Percentiles rank a stretch among this genome's conserved stretches.
Conservation (phyloP, 2,888 invertebrate genomes). For the Drosophila basisetae region DNA sequence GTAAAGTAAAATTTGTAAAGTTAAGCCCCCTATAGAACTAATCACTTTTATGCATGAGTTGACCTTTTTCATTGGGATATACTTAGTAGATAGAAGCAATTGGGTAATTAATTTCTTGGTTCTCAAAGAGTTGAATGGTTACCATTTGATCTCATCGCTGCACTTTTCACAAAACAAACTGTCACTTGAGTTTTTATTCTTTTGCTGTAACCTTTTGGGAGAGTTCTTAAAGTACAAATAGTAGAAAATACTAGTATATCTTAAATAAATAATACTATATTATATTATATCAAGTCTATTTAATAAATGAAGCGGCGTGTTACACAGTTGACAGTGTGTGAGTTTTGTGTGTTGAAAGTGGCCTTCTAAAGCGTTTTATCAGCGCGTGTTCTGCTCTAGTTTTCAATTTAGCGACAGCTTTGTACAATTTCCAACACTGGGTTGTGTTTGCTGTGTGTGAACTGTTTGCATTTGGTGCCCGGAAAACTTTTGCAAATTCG, state of each 20-base stretch:
- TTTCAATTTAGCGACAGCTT: conserved; percentile 53
- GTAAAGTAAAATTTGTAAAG: conserved; percentile 38
- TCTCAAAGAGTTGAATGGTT: conserved; percentile 72
- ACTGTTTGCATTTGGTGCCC: conserved; percentile 67
- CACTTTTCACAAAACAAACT: conserved; percentile 67
- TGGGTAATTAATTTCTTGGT: conserved; percentile 63
- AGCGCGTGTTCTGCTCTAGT: conserved; percentile 59
- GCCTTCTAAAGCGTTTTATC: conserved; percentile 55
- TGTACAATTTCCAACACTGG: conserved; percentile 64
- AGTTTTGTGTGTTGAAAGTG: conserved; percentile 36
- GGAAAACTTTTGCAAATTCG: conserved; percentile 63
- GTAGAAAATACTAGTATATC: conserved; percentile 50
- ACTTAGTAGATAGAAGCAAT: conserved; percentile 22
- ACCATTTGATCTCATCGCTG: conserved; percentile 60
- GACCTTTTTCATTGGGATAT: conserved; percentile 47
- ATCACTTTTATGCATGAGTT: conserved; percentile 83
- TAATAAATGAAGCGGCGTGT: conserved; percentile 59
- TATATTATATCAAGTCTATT: conserved; percentile 37
- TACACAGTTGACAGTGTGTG: conserved; percentile 52
- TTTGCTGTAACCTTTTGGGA: conserved; percentile 53
- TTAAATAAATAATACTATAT: conserved; percentile 43
- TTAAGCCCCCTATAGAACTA: conserved; percentile 39
- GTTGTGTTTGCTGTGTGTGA: conserved; percentile 45
- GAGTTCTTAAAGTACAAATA: conserved; percentile 54
- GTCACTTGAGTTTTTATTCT: conserved; percentile 63